Evolutionary conservation across 2,113 vertebrate genomes (phyloP), one percentile per base, ranked within the genome.

Genomic region (Hippocampus abdominalis): DNA sequence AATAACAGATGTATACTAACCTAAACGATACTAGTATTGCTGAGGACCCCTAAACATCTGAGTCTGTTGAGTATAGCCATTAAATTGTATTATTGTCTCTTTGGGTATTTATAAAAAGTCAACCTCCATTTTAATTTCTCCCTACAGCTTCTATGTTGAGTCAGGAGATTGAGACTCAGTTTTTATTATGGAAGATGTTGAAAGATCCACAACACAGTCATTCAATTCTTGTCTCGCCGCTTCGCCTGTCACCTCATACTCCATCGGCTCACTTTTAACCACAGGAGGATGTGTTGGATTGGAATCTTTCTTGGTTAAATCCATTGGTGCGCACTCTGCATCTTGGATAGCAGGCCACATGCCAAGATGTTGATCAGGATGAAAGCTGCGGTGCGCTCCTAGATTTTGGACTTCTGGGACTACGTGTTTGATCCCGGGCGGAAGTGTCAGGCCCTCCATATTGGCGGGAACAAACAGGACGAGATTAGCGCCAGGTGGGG

Each of bases 381-480:
- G 3, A 48, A 48, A 42, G 8, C 8, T 42, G 8, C 57, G 4
- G 4, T 40, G 20, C 16, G 60, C 36, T 5, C 18, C 39, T 23
- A 57, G 25, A 5, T 71, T 57, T 54, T 68, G 77, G 29, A 64
- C 6, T 39, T 60, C 59, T 44, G 71, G 40, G 21, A 1, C 64
- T 57, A 12, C 69, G 10, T 66, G 81, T 44, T 77, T 29, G 25
- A 67, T 2, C 3, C 27, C 27, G 29, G 78, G 46, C 0, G 78
- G 23, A 40, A 79, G 25, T 0, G 80, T 39, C 10, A 76, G 21
- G 54, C 65, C 39, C 0, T 60, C 29, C 10, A 76, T 21, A 49
- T 76, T 64, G 18, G 84, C 71, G 0, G 91, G 89, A 57, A 93
- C 27, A 63, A 91, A 71, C 61, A 93, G 66, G 2, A 93, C 81